phyloP scores from a whole-genome alignment of 2,113 vertebrate genomes.

The Channa maculata region DNA sequence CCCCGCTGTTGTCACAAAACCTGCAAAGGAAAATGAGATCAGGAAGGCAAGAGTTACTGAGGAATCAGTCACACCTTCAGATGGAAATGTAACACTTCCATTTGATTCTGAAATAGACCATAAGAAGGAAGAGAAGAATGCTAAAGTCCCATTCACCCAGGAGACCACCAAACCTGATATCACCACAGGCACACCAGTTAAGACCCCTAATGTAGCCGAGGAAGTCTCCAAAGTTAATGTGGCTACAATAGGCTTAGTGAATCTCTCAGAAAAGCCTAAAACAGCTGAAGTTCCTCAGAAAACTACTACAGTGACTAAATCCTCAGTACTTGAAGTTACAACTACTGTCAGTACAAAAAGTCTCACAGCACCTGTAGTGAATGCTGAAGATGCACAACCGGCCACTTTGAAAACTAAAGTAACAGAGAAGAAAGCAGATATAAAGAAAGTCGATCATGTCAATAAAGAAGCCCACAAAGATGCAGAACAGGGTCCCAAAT shows the following conservation, averaged over 20 bases:
- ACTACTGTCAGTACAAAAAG: constrained; percentile 8
- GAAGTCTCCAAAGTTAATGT: constrained; percentile 19
- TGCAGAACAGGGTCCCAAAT: neutral
- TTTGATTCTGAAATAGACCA: constrained; percentile 29
- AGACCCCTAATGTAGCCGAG: constrained; percentile 11
- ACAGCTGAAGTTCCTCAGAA: constrained; percentile 10
- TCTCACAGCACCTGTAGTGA: constrained; percentile 6
- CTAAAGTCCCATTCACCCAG: constrained; percentile 20
- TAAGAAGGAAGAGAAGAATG: constrained; percentile 26
- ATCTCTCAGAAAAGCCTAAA: constrained; percentile 23
- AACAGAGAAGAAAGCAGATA: constrained; percentile 7
- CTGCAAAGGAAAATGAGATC: constrained; percentile 1
- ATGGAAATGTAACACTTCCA: constrained; percentile 13
- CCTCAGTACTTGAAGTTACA: constrained; percentile 39
- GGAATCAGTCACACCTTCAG: constrained; percentile 3
- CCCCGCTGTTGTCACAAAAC: constrained; percentile 12
- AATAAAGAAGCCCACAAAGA: constrained; percentile 32
- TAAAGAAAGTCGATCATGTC: constrained; percentile 20
- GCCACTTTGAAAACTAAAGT: neutral
- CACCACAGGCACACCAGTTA: constrained; percentile 9
- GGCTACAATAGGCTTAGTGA: constrained; percentile 8
- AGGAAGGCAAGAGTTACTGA: constrained; percentile 1
- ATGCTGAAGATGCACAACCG: constrained; percentile 16
- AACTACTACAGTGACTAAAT: constrained; percentile 8
- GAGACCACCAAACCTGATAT: constrained; percentile 7